Evolutionary conservation across 1,140 invertebrate species (phyloP).

Genomic region (Cydia amplana): DNA sequence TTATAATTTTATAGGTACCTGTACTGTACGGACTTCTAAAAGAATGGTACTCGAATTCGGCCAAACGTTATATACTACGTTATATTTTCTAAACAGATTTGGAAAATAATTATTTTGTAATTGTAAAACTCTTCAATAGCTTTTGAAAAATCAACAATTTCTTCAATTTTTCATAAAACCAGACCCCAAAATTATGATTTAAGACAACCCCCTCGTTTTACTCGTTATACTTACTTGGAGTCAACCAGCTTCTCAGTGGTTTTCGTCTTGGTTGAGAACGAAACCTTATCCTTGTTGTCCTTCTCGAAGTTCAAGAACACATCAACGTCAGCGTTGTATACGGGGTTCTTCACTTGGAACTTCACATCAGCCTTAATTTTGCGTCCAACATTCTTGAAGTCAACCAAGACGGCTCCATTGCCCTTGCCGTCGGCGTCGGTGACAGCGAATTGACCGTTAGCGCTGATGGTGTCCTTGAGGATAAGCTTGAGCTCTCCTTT

Average conservation of each 20-base stretch:
- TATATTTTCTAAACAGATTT: too few species aligned
- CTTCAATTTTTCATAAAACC: not conserved
- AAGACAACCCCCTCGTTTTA: too few species aligned
- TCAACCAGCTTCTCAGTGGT: conserved; percentile 80
- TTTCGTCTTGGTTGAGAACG: conserved; percentile 82
- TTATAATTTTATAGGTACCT: not conserved
- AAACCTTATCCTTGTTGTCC: conserved; percentile 83
- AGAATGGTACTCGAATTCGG: too few species aligned
- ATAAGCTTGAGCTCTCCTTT: conserved; percentile 78
- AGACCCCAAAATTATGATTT: too few species aligned
- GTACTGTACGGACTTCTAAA: too few species aligned
- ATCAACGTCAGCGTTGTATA: conserved; percentile 81
- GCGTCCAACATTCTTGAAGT: conserved; percentile 76
- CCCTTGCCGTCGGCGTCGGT: conserved; percentile 80
- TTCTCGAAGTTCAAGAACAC: conserved; percentile 85
- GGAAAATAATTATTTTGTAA: too few species aligned
- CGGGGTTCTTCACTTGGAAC: conserved; percentile 79
- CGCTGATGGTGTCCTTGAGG: conserved; percentile 78
- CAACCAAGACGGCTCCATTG: conserved; percentile 76
- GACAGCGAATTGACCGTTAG: conserved; percentile 80
- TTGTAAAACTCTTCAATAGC: not conserved
- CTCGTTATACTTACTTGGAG: conserved; percentile 80
- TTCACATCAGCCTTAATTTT: conserved; percentile 83
- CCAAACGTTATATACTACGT: too few species aligned
- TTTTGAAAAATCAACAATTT: not conserved